Evolutionary conservation across 2,888 invertebrate species (phyloP).

Genomic region (Archips xylosteana): DNA sequence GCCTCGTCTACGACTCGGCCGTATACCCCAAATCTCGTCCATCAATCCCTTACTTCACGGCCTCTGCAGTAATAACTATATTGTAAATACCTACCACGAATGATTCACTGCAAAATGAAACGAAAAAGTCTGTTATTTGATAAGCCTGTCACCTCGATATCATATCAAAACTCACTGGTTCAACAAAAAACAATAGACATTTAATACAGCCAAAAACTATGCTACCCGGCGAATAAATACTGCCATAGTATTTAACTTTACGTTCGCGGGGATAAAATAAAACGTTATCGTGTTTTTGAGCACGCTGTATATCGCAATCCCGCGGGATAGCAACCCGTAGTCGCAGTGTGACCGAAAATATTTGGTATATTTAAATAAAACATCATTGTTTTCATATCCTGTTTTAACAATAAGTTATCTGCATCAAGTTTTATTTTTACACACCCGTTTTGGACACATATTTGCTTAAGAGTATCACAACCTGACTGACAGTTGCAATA

Average conservation of each 20-base stretch:
- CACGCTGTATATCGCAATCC: conserved; percentile 20
- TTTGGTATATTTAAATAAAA: conserved; percentile 24
- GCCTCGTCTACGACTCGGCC: too few relatives aligned
- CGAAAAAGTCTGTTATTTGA: conserved; percentile 2
- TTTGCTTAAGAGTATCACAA: background rate
- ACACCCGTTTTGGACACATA: background rate
- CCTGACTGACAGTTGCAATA: background rate
- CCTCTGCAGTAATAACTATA: too few relatives aligned
- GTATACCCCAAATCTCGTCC: too few relatives aligned
- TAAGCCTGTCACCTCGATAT: conserved; percentile 21
- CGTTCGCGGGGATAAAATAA: conserved; percentile 28
- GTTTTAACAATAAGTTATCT: background rate
- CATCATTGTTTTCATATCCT: conserved; percentile 9
- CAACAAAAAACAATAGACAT: conserved; percentile 7
- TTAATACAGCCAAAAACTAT: conserved; percentile 17
- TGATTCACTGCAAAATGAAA: background rate
- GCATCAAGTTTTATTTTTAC: background rate
- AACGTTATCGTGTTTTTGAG: conserved; percentile 21
- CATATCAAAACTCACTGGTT: background rate
- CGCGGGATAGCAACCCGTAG: conserved; percentile 17
- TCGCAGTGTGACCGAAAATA: conserved; percentile 27
- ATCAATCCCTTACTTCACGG: too few relatives aligned
- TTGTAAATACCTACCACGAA: background rate
- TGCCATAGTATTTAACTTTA: conserved; percentile 15
- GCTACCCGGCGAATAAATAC: conserved; percentile 18